Evolutionary conservation across 2,113 vertebrate genomes (phyloP), one percentile per base, ranked within the genome.

Genomic region (Urocynchramus pylzowi): DNA sequence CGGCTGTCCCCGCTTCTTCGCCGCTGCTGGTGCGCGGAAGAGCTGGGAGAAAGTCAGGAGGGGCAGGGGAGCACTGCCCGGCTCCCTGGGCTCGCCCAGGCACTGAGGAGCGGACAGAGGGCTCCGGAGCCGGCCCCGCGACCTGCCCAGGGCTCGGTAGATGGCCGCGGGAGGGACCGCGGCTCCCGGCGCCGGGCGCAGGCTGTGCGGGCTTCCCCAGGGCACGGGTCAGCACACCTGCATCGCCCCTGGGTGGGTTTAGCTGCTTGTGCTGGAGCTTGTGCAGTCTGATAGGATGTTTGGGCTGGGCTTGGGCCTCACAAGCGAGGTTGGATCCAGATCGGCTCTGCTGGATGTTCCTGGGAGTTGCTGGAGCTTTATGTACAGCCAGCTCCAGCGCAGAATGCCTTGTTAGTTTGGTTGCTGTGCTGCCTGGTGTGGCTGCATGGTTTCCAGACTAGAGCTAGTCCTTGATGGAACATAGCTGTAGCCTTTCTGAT

Each of bases 131-230:
- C 9, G 6, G 41, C 22, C 28, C 31, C 0, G 53, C 9, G 37
- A 0, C 3, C 11, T 26, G 44, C 21, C 57, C 59, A 0, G 39
- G 50, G 33, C 35, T n/a, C 6, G 20, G 28, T 1, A 10, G 31
- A 7, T 11, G 49, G 16, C 9, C 8, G 10, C 41, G 4, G 63
- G 27, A 33, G 16, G 27, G 33, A 37, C 50, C 9, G 20, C 16
- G 2, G 50, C 33, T 60, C 20, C 35, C 27, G 18, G 49, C 9
- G 8, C 50, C 24, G 30, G 20, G 52, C 42, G 2, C 31, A 6
- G 71, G 37, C 63, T 22, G 17, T 52, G 37, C 44, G 6, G 75
- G 49, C 30, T 47, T 42, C 67, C 31, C 31, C 27, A 4, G 60
- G 37, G 33, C 77, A 16, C 45, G 7, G 44, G 3, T 50, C 42